Evolutionary conservation across 1,140 invertebrate genomes (phyloP), one percentile per base, ranked within the genome.

Genomic region (Littorina saxatilis): DNA sequence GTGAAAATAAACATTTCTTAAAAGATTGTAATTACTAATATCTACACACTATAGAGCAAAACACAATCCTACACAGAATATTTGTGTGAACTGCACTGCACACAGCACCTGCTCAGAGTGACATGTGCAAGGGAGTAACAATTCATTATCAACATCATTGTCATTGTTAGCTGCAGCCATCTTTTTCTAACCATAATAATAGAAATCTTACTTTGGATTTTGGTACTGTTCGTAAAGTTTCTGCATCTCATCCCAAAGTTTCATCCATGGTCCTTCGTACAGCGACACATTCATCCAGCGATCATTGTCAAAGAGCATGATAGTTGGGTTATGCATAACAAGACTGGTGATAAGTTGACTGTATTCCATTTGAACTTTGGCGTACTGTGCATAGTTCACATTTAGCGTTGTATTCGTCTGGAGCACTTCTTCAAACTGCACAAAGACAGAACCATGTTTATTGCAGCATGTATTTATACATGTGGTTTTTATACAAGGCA

Each of bases 261-360:
- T 50, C 40, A 52, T 43, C 78, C 78, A 80, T 11, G 40, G 35
- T 7, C 39, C 37, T 35, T 61, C 78, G 40, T 80, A 80, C 43
- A 80, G 43, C 1, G 13, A 27, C 20, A 66, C 66, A 52, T 80
- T 72, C 78, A 80, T 80, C 78, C 78, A 80, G 43, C n/a, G 40
- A 1, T 72, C 29, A 15, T 52, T 27, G 11, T 50, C 3, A 27
- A 55, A 43, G 29, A 80, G n/a, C 2, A 20, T 61, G 43, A 80
- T n/a, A n/a, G 63, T 52, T 4, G 78, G 78, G 1, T 40, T 37
- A 35, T 70, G 40, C 2, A 23, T 13, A 0, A 2, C n/a, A 2
- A 78, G 35, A 37, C 58, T 63, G 52, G 0, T 0, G 2, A 78
- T 17, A 39, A 78, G 76, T 15, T 39, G 17, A 63, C 9, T 66